Base-by-base conservation (phyloP, 2,888 invertebrate genomes). In the Athetis lepigone region DNA sequence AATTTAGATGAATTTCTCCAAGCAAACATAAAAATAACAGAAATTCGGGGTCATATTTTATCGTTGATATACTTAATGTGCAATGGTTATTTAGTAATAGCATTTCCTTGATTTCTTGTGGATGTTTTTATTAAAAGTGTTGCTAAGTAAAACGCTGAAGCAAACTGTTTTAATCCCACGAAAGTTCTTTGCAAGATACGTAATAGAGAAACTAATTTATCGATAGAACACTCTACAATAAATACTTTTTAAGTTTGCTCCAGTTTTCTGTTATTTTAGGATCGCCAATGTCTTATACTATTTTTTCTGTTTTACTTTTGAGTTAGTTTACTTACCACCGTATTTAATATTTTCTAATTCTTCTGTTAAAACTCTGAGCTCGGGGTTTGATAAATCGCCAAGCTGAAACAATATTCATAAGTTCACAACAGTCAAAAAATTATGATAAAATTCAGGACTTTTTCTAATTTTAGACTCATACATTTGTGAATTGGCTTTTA, bases 321-420 rank as follows among this genome's bases (percentile, higher is more conserved):
- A 25, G 6, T 25, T 25, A 3, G 33, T 33, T 11, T 21, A 39
- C 96, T 96, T 95, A 98, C 98, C 98, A 90, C 98, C 98, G 87
- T 98, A 98, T 90, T 97, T 97, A 84, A 99, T 98, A 94, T 98
- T 97, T 89, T 98, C 98, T 90, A 99, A 95, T 92, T 98, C 98
- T 92, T 98, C 98, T 61, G 98, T 98, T 87, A 99, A 96, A 94
- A 98, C 96, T 87, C 98, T 96, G 75, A 99, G 95, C 91, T 98
- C 98, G 37, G 98, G 97, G 95, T 99, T 98, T 42, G 98, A 98
- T 81, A 97, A 95, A 91, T 98, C 98, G 56, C 99, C 99, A 77
- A 99, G 96, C 99, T 99, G 95, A 75, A 97, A 96, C 81, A 91
- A 89, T 88, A 69, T 52, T 5, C 19, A 45, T 64, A 37, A 27